Conservation (phyloP, 2,888 invertebrate genomes). For the Cerastis leucographa region DNA sequence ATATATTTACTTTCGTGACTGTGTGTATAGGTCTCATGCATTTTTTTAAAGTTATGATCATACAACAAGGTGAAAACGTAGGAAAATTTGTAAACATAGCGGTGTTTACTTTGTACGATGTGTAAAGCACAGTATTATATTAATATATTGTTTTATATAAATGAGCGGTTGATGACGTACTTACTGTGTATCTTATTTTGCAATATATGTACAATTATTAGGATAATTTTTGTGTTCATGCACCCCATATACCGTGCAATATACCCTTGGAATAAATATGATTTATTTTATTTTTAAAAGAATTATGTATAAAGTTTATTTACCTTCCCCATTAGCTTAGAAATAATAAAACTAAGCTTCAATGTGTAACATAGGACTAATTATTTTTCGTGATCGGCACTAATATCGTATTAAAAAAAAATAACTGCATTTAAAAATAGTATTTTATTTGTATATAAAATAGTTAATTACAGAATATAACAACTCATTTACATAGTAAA, state of each 20-base stretch:
- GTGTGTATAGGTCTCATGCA: constrained; percentile 30
- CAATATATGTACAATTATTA: constrained; percentile 57
- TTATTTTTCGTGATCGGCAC: constrained; percentile 49
- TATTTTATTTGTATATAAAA: constrained; percentile 60
- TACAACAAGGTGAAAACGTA: constrained; percentile 34
- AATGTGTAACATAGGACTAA: constrained; percentile 37
- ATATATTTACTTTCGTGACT: constrained; percentile 41
- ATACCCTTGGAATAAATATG: constrained; percentile 34
- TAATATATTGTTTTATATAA: constrained; percentile 53
- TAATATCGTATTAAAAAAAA: constrained; percentile 52
- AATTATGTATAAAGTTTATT: constrained; percentile 13
- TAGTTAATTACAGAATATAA: constrained; percentile 41
- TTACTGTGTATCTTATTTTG: constrained; percentile 47
- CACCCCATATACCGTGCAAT: constrained; percentile 48
- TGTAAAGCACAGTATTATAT: constrained; percentile 63
- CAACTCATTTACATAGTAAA: constrained; percentile 79
- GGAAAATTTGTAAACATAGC: constrained; percentile 22
- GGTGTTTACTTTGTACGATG: constrained; percentile 46
- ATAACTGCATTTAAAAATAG: constrained; percentile 57
- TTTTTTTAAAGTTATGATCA: constrained; percentile 43
- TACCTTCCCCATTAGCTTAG: constrained; percentile 24
- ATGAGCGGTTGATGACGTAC: constrained; percentile 42
- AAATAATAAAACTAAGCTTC: constrained; percentile 43
- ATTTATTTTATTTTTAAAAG: constrained; percentile 28
- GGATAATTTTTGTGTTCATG: constrained; percentile 44